Evolutionary conservation across 2,888 invertebrate species (phyloP).

Genomic region (Corythucha ciliata): DNA sequence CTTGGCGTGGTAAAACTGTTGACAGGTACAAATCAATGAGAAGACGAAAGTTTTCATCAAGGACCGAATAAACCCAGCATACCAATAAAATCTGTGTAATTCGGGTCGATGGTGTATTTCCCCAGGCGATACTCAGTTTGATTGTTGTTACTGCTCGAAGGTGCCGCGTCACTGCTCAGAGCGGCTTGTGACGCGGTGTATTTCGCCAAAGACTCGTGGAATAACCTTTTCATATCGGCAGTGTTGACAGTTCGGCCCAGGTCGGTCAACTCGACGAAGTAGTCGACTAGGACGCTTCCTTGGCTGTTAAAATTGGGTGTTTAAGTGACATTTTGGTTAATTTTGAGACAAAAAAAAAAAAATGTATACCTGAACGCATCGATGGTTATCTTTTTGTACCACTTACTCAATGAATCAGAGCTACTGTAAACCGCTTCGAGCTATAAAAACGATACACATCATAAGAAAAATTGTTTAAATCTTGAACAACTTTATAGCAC

Average conservation of each 20-base stretch:
- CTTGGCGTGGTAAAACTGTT: constrained; percentile 59
- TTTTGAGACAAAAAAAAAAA: neutral
- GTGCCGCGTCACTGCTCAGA: constrained; percentile 29
- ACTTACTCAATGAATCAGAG: constrained; percentile 62
- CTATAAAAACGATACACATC: constrained; percentile 46
- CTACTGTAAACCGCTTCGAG: constrained; percentile 72
- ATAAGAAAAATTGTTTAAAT: neutral
- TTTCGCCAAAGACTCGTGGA: constrained; percentile 51
- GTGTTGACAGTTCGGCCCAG: constrained; percentile 61
- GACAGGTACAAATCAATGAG: neutral
- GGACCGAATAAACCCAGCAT: constrained; percentile 32
- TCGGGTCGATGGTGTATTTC: constrained; percentile 72
- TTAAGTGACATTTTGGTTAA: neutral
- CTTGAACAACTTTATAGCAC: neutral
- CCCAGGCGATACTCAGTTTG: constrained; percentile 49
- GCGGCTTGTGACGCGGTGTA: constrained; percentile 47
- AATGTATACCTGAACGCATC: constrained; percentile 61
- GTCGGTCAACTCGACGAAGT: constrained; percentile 72
- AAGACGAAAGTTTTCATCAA: neutral
- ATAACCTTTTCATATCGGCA: constrained; percentile 57
- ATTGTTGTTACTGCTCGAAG: constrained; percentile 27
- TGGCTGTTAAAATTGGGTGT: constrained; percentile 46
- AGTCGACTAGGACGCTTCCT: constrained; percentile 81
- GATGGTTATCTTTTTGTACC: constrained; percentile 77
- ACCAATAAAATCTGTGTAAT: constrained; percentile 83